Base-by-base conservation (phyloP, 2,888 invertebrate species). In the Calephelis perditalis region DNA sequence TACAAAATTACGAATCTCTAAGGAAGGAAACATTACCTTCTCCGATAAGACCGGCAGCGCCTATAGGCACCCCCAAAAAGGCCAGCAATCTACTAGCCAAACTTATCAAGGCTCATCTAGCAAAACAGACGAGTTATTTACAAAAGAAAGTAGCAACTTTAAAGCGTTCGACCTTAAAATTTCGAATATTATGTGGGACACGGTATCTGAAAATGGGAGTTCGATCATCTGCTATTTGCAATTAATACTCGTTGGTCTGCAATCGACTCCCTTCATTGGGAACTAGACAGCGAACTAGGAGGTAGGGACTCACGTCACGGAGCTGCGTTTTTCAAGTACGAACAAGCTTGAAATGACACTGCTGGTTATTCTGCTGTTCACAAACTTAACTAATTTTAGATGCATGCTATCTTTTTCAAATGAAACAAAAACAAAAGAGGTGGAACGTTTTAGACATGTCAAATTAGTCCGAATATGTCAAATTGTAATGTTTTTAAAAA, bases 231-330 rank as follows among this genome's bases (percentile, higher is more conserved):
- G 2, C 56, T 69, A 7, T 47, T 36, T n/a, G 55, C 56, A 5
- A 26, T 68, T 10, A 57, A 67, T 52, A 26, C 58, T 11, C 58
- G 66, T n/a, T 67, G 68, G 68, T n/a, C 62, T 3, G 60, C 56
- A 11, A 63, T 66, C 12, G 64, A 66, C 45, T 44, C 60, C 26
- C 46, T 63, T 40, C 69, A 69, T 61, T 68, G 66, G 67, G 67
- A 69, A 46, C 45, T 67, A 12, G 66, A 67, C 40, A 64, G 52
- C 46, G 67, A 68, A 46, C 36, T 65, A 1, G 57, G 58, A 5
- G 67, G 62, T 2, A 62, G 61, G n/a, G 63, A 68, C 56, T 10
- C 26, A n/a, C 57, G 61, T 10, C 69, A 68, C 47, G 68, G 68
- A 58, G 40, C 55, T 7, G 59, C 46, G 12, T 68, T 67, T 62